These are phyloP conservation scores for Rallus crepitans DNA, from an alignment of 2,797 vertebrate genomes.

Conservation along the genomic window DNA sequence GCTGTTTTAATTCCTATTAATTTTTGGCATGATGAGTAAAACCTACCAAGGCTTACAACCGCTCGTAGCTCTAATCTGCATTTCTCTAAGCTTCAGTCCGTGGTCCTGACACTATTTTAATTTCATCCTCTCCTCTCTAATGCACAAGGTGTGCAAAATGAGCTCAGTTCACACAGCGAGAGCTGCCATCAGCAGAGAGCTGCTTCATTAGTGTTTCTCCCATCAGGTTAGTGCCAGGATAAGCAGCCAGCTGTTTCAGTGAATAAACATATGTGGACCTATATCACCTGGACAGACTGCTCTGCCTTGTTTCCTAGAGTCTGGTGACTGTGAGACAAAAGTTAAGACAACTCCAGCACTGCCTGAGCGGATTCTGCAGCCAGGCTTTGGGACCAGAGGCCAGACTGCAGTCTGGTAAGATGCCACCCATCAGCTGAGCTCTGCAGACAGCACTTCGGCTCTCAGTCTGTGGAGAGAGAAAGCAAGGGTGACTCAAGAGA, in stretches of 20 bases:
- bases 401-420: not conserved
- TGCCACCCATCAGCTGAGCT: not conserved
- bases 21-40: not conserved
- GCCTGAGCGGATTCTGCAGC: not conserved
- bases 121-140: not conserved
- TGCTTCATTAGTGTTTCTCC: not conserved
- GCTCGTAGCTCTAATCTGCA: rapidly evolving
- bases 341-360: not conserved
- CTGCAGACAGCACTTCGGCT: not conserved
- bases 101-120: not conserved
- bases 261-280: not conserved
- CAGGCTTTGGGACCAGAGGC: not conserved
- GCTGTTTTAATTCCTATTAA: not conserved
- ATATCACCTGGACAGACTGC: not conserved
- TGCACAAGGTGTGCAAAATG: not conserved
- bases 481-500: rapidly evolving
- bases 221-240: not conserved
- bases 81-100: not conserved
- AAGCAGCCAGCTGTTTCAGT: not conserved
- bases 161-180: not conserved
- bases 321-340: not conserved
- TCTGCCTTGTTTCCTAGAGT: not conserved
- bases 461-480: rapidly evolving
- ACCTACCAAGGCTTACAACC: not conserved
- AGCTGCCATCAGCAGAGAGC: not conserved